Evolutionary conservation across 2,888 invertebrate species (phyloP), one percentile per base, ranked within the genome.

Genomic region (Harpalus rufipes): DNA sequence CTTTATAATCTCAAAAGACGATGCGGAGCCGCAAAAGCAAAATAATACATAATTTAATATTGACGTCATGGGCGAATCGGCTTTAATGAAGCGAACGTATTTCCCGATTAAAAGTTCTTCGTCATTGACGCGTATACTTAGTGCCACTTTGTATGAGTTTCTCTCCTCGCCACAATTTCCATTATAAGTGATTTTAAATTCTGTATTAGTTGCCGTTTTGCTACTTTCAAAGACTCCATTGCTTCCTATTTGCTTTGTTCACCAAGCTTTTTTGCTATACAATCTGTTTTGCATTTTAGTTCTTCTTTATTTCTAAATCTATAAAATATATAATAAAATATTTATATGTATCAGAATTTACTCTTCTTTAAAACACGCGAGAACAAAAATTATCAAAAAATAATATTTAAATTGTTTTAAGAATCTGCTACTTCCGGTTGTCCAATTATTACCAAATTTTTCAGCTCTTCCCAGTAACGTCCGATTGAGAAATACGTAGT

Each of bases 111-210:
- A 79, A 79, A 79, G 79, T 79, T 79, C 21, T 14, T 61, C 79
- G 21, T 59, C 79, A 41, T 39, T 61, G 79, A 39, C 59, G 78
- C 58, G 58, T 58, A 25, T 78, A 78, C 59, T 68, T 68, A 68
- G 68, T 7, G 18, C 72, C 39, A 56, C 58, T 78, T 76, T 39
- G 21, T 14, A 21, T 21, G 39, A 58, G 56, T 58, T 78, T 78
- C 58, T 14, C 14, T 18, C 12, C 25, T 10, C 14, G 58, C 21
- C 58, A 59, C 32, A 79, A 79, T 79, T 58, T 79, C 59, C 79
- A 79, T 79, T 79, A 79, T 61, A 79, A 79, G 59, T 61, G 61
- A 58, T 79, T 79, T 61, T 39, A 61, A 79, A 79, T 79, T 59
- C 32, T 79, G 59, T 59, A 61, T 74, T 44, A 74, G 72, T 74